phyloP scores from a whole-genome alignment of 2,888 invertebrate genomes.

The Syritta pipiens region DNA sequence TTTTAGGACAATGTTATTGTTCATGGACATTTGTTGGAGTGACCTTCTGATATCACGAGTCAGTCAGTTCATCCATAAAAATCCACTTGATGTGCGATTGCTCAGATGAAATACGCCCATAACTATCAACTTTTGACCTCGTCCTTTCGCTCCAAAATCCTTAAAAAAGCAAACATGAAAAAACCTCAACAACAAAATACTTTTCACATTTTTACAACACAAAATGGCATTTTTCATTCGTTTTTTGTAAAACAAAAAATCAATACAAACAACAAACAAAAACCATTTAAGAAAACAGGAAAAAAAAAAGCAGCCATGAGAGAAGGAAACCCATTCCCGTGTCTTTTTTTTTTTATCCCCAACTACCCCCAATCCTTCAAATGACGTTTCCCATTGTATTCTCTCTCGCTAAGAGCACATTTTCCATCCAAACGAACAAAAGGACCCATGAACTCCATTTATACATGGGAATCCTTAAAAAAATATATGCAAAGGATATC shows the following conservation, averaged over 20 bases:
- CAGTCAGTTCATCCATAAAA: too few relatives aligned
- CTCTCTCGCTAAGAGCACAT: conserved; percentile 60
- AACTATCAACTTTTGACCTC: too few relatives aligned
- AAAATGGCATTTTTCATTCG: too few relatives aligned
- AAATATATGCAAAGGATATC: conserved; percentile 61
- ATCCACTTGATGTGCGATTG: too few relatives aligned
- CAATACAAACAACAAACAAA: conserved; percentile 29
- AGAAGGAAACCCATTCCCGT: not conserved
- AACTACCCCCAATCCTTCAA: conserved; percentile 58
- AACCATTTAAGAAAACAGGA: conserved; percentile 17
- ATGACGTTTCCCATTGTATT: conserved; percentile 67
- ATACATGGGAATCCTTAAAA: conserved; percentile 31
- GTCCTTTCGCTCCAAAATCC: too few relatives aligned
- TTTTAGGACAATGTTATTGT: too few relatives aligned
- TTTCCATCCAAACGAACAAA: conserved; percentile 58
- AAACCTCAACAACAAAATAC: too few relatives aligned
- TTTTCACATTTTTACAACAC: too few relatives aligned
- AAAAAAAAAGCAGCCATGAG: not conserved
- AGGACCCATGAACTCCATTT: conserved; percentile 67
- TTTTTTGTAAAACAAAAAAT: conserved; percentile 1
- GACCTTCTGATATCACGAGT: too few relatives aligned
- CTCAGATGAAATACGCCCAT: too few relatives aligned
- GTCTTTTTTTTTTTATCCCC: not conserved
- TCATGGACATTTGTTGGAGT: too few relatives aligned
- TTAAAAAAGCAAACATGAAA: too few relatives aligned